These are phyloP conservation scores for Andricus grossulariae DNA, from an alignment of 1,140 invertebrate genomes.

Conservation along the genomic window DNA sequence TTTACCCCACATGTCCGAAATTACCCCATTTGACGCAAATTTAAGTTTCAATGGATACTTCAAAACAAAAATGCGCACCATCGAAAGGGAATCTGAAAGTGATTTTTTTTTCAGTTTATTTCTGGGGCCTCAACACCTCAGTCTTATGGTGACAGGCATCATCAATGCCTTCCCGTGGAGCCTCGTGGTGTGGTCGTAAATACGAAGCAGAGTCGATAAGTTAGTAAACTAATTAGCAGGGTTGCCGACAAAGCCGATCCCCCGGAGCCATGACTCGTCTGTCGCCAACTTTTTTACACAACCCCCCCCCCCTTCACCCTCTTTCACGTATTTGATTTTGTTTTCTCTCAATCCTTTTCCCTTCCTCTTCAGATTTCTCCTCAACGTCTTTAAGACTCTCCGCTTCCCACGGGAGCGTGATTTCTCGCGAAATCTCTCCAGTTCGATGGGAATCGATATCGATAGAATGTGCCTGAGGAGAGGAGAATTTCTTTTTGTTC, in stretches of 20 bases:
- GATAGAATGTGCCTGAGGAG: background rate
- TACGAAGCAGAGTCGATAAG: constrained; percentile 71
- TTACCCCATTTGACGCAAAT: no score
- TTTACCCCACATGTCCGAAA: no score
- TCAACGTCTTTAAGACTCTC: constrained; percentile 65
- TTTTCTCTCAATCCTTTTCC: constrained; percentile 63
- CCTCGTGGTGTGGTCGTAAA: constrained; percentile 59
- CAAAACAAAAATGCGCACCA: background rate
- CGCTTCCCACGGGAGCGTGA: constrained; percentile 66
- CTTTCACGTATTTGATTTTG: constrained; percentile 66
- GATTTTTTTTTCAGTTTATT: constrained; percentile 55
- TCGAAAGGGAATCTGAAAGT: constrained; percentile 37
- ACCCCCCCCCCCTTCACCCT: constrained; percentile 50
- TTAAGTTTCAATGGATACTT: no score
- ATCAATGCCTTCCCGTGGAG: constrained; percentile 55
- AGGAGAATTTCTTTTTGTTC: no score
- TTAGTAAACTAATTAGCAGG: constrained; percentile 76
- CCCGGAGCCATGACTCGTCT: constrained; percentile 59
- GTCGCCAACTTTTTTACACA: constrained; percentile 68
- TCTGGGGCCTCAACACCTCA: constrained; percentile 54
- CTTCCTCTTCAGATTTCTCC: constrained; percentile 65
- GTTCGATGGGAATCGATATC: constrained; percentile 38
- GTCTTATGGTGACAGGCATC: constrained; percentile 59
- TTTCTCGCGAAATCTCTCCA: constrained; percentile 38
- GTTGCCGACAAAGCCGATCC: constrained; percentile 72